Evolutionary conservation across 2,888 invertebrate genomes (phyloP).

Genomic region (Nymphalis polychloros): DNA sequence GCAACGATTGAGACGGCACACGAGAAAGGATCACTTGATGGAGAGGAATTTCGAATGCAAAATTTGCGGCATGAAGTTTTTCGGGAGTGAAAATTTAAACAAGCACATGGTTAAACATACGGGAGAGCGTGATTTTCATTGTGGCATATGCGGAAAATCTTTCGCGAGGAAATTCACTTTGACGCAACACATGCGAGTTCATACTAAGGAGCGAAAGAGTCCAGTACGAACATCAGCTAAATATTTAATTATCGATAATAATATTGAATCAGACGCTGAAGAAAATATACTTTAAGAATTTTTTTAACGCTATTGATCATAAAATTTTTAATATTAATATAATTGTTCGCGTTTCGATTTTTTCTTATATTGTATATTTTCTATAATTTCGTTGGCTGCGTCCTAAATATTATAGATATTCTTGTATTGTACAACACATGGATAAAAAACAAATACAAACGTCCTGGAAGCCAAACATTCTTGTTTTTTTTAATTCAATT

Average conservation of each 20-base stretch:
- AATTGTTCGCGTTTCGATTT: too few species aligned
- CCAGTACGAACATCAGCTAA: background rate
- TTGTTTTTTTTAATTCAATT: too few species aligned
- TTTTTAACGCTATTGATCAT: too few species aligned
- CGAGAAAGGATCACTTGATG: constrained; percentile 42
- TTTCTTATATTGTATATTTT: too few species aligned
- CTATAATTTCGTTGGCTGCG: too few species aligned
- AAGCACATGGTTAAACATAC: constrained; percentile 62
- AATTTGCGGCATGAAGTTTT: constrained; percentile 54
- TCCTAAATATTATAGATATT: background rate
- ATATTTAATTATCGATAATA: constrained; percentile 36
- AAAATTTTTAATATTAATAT: too few species aligned
- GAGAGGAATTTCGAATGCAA: constrained; percentile 42
- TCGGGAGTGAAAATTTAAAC: constrained; percentile 52
- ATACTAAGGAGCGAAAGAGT: constrained; percentile 33
- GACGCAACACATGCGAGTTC: constrained; percentile 44
- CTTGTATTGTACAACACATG: too few species aligned
- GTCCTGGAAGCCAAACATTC: too few species aligned
- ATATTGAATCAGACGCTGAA: background rate
- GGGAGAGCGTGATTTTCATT: constrained; percentile 53
- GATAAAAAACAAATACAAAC: too few species aligned
- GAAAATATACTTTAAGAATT: too few species aligned
- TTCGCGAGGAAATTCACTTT: constrained; percentile 43
- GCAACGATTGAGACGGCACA: constrained; percentile 37
- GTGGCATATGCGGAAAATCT: constrained; percentile 55